Percentiles rank a stretch among this genome's conserved stretches.
Conservation (phyloP, 2,113 vertebrate species). For the Bubalus kerabau region DNA sequence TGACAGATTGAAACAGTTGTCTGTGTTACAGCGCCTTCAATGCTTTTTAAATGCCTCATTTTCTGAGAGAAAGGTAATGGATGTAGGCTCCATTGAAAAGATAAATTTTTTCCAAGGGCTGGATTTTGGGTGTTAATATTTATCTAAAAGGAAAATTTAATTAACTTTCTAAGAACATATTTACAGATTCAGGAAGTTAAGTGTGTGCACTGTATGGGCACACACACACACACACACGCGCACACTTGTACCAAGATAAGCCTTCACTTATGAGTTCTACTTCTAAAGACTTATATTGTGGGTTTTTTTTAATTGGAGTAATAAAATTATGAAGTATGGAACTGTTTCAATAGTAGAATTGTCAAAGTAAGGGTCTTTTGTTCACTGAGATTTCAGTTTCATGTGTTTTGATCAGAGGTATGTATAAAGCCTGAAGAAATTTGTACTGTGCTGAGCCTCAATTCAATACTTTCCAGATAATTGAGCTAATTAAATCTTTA, state of each 20-base stretch:
- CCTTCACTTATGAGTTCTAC: constrained; percentile 9
- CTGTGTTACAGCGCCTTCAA: constrained; percentile 76
- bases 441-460: constrained; percentile 76
- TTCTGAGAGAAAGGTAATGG: constrained; percentile 67
- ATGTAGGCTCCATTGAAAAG: constrained; percentile 24
- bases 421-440: constrained; percentile 81
- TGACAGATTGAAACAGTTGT: constrained; percentile 86
- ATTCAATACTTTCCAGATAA: constrained; percentile 84
- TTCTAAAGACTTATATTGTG: constrained; percentile 50
- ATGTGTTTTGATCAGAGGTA: constrained; percentile 82
- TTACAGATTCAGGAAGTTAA: constrained; percentile 59
- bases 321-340: constrained; percentile 73
- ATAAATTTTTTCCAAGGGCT: constrained; percentile 8
- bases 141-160: constrained; percentile 64
- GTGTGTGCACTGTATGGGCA: neutral
- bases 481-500: constrained; percentile 91
- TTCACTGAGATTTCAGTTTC: constrained; percentile 76
- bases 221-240: neutral
- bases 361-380: constrained; percentile 71
- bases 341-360: constrained; percentile 67
- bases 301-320: constrained; percentile 58
- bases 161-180: constrained; percentile 65
- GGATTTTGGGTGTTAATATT: constrained; percentile 48
- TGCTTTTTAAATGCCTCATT: constrained; percentile 74
- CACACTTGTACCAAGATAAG: constrained; percentile 6